Percentiles rank a stretch among this genome's conserved stretches.
These are phyloP conservation scores for Limnephilus lunatus DNA, from an alignment of 2,888 invertebrate genomes.

Conservation along the genomic window DNA sequence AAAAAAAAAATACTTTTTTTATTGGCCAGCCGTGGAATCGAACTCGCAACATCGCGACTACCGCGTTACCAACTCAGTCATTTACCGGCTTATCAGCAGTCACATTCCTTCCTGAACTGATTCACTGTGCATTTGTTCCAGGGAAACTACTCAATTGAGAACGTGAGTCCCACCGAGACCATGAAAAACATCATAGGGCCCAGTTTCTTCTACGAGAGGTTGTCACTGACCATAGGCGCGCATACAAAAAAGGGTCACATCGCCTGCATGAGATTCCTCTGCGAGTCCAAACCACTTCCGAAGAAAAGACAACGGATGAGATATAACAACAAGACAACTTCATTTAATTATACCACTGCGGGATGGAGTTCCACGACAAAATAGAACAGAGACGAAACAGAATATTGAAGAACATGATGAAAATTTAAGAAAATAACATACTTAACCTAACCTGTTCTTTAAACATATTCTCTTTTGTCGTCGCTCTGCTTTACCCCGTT, in stretches of 20 bases:
- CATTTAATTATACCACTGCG: neutral
- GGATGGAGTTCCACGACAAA: neutral
- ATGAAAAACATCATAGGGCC: constrained; percentile 21
- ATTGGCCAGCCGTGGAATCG: too few species aligned
- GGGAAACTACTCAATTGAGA: constrained; percentile 49
- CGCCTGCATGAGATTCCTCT: constrained; percentile 27
- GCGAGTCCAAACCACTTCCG: neutral
- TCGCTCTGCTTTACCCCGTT: too few species aligned
- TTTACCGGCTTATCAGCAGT: too few species aligned
- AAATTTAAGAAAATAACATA: too few species aligned
- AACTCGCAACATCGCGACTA: too few species aligned
- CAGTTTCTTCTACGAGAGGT: constrained; percentile 48
- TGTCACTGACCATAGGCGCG: constrained; percentile 21
- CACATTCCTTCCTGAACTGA: too few species aligned
- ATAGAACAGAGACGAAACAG: too few species aligned
- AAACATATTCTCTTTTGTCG: too few species aligned
- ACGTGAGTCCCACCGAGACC: neutral
- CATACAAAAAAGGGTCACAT: constrained; percentile 15
- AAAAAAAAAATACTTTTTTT: too few species aligned
- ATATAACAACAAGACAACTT: neutral
- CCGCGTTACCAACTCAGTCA: too few species aligned
- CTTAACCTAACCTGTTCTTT: too few species aligned
- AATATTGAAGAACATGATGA: too few species aligned
- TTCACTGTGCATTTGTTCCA: neutral
- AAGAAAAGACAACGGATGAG: neutral